Base-by-base conservation (phyloP, 2,888 invertebrate genomes). In the Punctoribates punctum region DNA sequence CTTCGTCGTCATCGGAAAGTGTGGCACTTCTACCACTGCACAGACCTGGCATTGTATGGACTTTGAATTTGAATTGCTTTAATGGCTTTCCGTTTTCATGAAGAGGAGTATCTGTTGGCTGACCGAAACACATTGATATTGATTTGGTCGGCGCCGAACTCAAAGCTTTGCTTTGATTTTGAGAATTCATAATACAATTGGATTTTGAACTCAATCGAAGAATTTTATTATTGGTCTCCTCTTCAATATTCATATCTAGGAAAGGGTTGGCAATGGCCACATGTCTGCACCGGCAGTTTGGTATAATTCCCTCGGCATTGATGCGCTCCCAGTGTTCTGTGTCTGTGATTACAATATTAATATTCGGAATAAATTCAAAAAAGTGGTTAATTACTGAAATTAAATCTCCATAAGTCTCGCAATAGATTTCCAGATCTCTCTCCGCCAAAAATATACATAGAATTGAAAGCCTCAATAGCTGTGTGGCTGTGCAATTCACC, bases 341-440 rank as follows among this genome's bases (percentile, higher is more conserved):
- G 11, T 87, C 91, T 90, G 84, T 51, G 82, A 84, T n/a, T n/a
- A n/a, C n/a, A n/a, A n/a, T n/a, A n/a, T n/a, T n/a, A n/a, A n/a
- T n/a, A n/a, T n/a, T 77, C 34, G 62, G 27, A 13, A 70, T 27
- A 57, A 70, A n/a, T n/a, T n/a, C n/a, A n/a, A 72, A 70, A 29
- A 25, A 42, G 17, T 51, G 48, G 25, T 8, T 23, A 20, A 15
- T 74, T 85, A 91, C 91, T 89, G 83, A 92, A 92, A 84, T 90
- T 91, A 84, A 91, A 92, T 83, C 90, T 88, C 92, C 92, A 93
- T 70, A 93, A 86, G 82, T 92, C 92, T 83, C 90, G 90, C 77
- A 88, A 88, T 23, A 89, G 86, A 81, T 89, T 88, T 0, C 91
- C 91, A 25, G 60, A 42, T 79, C 88, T 86, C 83, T 92, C 92